Evolutionary conservation across 2,888 invertebrate genomes (phyloP).

Genomic region (Pseudoips prasinana): DNA sequence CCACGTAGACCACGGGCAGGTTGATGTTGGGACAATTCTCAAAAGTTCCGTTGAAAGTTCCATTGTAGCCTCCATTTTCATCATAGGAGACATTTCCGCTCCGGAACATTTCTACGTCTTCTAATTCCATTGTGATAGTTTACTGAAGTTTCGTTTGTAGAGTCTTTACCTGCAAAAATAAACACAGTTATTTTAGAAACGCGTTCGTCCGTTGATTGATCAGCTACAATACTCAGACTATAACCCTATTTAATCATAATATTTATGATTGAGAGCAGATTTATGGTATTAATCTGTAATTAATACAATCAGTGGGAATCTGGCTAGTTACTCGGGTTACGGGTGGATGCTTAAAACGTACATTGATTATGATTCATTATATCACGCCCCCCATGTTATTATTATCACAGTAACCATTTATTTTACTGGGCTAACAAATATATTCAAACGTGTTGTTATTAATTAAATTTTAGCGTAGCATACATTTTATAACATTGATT

Average conservation of each 20-base stretch:
- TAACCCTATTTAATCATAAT: no score
- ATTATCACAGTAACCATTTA: no score
- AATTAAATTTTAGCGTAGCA: no score
- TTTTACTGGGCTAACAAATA: no score
- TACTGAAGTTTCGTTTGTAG: constrained; percentile 6
- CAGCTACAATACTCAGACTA: not conserved
- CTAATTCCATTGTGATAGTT: constrained; percentile 55
- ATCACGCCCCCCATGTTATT: no score
- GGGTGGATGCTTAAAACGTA: no score
- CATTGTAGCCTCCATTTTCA: constrained; percentile 51
- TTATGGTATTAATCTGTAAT: constrained; percentile 3
- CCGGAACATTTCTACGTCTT: constrained; percentile 64
- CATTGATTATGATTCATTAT: not conserved
- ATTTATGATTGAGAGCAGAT: not conserved
- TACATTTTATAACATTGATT: no score
- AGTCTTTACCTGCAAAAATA: constrained; percentile 40
- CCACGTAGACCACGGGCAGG: constrained; percentile 78
- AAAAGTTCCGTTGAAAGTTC: constrained; percentile 59
- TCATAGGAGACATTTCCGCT: constrained; percentile 53
- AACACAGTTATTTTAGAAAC: constrained; percentile 3
- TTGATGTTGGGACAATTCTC: constrained; percentile 79
- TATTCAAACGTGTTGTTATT: no score
- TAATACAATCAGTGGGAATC: constrained; percentile 13
- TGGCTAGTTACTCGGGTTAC: constrained; percentile 20
- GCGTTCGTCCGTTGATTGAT: constrained; percentile 2